Percentiles rank a stretch among this genome's conserved stretches.
Conservation (phyloP, 2,888 invertebrate genomes). For the Eupeodes luniger region DNA sequence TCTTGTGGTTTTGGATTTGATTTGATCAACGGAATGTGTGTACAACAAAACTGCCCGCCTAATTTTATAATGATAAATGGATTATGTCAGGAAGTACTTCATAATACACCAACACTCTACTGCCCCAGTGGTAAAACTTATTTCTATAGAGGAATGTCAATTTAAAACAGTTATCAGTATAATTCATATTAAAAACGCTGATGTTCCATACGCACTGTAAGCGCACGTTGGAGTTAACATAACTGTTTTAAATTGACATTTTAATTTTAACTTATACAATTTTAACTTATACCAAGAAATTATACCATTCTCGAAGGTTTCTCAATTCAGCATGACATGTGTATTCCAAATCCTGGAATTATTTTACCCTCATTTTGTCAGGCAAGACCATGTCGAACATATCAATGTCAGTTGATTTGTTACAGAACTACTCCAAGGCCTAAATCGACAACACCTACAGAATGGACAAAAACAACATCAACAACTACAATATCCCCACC, state of each 20-base stretch:
- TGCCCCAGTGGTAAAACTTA: conserved; percentile 42
- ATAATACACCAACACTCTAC: not conserved
- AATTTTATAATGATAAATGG: conserved; percentile 36
- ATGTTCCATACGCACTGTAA: too few relatives aligned
- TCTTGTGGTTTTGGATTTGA: conserved; percentile 38
- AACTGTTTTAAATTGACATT: not conserved
- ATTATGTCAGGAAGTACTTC: conserved; percentile 5
- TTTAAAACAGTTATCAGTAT: too few relatives aligned
- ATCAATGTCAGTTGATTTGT: conserved; percentile 17
- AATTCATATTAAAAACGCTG: too few relatives aligned
- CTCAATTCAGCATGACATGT: conserved; percentile 24
- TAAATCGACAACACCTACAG: not conserved
- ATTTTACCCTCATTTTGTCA: conserved; percentile 24
- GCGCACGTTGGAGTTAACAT: too few relatives aligned
- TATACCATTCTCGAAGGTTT: conserved; percentile 22
- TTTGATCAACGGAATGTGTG: conserved; percentile 41
- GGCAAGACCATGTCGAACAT: conserved; percentile 9
- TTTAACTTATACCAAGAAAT: too few relatives aligned
- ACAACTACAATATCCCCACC: not conserved
- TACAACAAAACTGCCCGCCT: conserved; percentile 22
- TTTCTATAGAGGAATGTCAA: not conserved
- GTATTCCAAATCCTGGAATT: conserved; percentile 4
- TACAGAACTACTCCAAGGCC: too few relatives aligned
- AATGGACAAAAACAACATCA: not conserved
- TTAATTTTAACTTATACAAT: too few relatives aligned